Evolutionary conservation across 2,113 vertebrate genomes (phyloP).

Genomic region (Tretioscincus oriximinensis): DNA sequence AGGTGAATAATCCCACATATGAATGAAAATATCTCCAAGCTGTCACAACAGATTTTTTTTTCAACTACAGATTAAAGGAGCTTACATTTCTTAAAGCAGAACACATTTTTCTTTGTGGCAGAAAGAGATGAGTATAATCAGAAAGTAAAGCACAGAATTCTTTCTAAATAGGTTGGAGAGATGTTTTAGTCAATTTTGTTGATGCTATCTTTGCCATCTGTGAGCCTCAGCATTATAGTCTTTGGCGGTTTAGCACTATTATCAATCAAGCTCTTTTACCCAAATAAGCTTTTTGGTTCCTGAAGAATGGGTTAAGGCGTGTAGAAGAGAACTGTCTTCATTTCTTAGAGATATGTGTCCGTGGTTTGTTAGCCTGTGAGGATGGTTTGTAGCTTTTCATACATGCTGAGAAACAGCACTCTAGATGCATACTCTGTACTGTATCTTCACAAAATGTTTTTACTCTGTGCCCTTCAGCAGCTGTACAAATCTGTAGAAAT

Average conservation of each 20-base stretch:
- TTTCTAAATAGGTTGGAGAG: background rate
- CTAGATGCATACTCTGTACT: background rate
- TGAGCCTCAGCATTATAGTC: conserved; percentile 49
- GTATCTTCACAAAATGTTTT: conserved; percentile 43
- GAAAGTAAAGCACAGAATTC: conserved; percentile 44
- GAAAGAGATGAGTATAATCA: conserved; percentile 16
- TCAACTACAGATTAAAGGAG: background rate
- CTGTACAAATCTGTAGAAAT: conserved; percentile 34
- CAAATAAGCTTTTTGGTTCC: conserved; percentile 40
- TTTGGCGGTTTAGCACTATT: conserved; percentile 48
- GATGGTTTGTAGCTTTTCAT: conserved; percentile 7
- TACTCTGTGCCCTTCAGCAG: conserved; percentile 17
- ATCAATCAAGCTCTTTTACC: conserved; percentile 59
- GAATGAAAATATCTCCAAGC: no score
- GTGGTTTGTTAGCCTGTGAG: conserved; percentile 45
- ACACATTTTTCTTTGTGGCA: background rate
- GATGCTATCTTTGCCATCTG: conserved; percentile 63
- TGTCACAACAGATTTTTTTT: no score
- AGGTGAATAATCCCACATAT: no score
- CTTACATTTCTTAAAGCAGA: conserved; percentile 1
- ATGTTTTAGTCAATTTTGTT: conserved; percentile 38
- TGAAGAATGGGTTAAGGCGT: conserved; percentile 11
- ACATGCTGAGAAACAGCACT: conserved; percentile 9
- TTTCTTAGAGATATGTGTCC: conserved; percentile 26
- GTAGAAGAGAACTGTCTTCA: conserved; percentile 35